A percentile compares a stretch with the other conserved stretches of the same genome.
phyloP scores from a whole-genome alignment of 37 sponge, comb jelly and placozoan species.

The Bolinopsis microptera region DNA sequence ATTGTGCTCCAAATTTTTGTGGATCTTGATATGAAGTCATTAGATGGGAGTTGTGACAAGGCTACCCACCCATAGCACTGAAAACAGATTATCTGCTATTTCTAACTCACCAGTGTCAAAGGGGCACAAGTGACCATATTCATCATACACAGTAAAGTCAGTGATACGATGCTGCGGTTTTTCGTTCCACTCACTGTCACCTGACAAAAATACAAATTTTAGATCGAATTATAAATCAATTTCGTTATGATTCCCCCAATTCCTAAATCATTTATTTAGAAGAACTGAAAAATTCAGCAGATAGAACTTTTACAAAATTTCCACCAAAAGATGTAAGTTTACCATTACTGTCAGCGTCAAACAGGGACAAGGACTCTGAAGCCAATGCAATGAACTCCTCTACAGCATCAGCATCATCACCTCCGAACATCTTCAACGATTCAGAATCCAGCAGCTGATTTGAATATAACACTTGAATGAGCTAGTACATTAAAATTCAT shows the following conservation, averaged over 20 bases:
- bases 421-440: slow-evolving; percentile 70
- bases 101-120: slow-evolving; percentile 90
- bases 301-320: not conserved
- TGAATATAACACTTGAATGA: too few relatives aligned
- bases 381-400: slow-evolving; percentile 89
- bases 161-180: slow-evolving; percentile 48
- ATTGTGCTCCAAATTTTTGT: too few relatives aligned
- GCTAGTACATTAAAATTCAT: too few relatives aligned
- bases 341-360: slow-evolving; percentile 69
- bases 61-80: too few relatives aligned
- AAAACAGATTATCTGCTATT: too few relatives aligned
- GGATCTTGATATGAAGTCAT: too few relatives aligned
- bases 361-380: slow-evolving; percentile 74
- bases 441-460: slow-evolving; percentile 77
- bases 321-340: not conserved
- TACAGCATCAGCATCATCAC: slow-evolving; percentile 86
- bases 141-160: slow-evolving; percentile 79
- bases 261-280: too few relatives aligned
- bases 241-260: too few relatives aligned
- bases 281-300: too few relatives aligned
- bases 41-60: too few relatives aligned
- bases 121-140: slow-evolving; percentile 84
- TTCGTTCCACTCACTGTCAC: not conserved
- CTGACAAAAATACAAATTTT: not conserved
- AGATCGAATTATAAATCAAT: too few relatives aligned